Evolutionary conservation across 92 coral and sea anemone genomes (phyloP).

Genomic region (Zoanthus sansibaricus): DNA sequence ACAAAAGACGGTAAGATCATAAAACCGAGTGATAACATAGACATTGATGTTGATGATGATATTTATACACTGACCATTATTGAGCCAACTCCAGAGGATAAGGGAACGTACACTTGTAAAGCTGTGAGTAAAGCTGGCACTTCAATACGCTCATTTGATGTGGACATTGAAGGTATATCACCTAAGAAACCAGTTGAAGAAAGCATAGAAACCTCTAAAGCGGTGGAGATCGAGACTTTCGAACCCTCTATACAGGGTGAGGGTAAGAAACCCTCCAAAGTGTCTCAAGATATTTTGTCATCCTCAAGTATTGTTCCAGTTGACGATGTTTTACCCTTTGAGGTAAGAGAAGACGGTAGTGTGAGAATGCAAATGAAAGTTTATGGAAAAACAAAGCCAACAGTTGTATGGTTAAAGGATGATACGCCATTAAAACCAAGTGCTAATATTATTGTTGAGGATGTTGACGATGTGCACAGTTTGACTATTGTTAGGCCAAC

Average conservation of each 20-base stretch:
- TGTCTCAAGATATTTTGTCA: constrained; percentile 48
- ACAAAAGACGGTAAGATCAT: no score
- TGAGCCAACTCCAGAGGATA: constrained; percentile 68
- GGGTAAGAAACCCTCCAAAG: neutral
- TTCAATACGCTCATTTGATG: constrained; percentile 61
- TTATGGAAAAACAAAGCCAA: constrained; percentile 56
- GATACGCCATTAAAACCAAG: constrained; percentile 15
- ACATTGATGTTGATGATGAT: no score
- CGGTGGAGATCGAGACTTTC: constrained; percentile 47
- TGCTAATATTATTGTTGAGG: constrained; percentile 29
- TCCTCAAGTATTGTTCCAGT: constrained; percentile 1
- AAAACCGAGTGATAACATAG: no score
- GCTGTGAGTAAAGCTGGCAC: constrained; percentile 78
- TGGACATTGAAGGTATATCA: constrained; percentile 63
- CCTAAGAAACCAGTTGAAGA: neutral
- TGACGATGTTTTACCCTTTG: constrained; percentile 30
- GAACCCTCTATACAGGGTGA: constrained; percentile 1
- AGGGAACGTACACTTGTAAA: constrained; percentile 73
- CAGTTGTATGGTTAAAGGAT: constrained; percentile 61
- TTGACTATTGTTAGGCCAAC: constrained; percentile 49
- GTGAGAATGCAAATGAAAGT: constrained; percentile 45
- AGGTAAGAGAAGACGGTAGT: constrained; percentile 36
- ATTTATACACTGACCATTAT: neutral
- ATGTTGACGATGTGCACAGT: constrained; percentile 49
- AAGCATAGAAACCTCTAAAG: constrained; percentile 43